Percentiles rank a stretch among this genome's conserved stretches.
Conservation (phyloP, 2,888 invertebrate species). For the Aleiodes alternator region DNA sequence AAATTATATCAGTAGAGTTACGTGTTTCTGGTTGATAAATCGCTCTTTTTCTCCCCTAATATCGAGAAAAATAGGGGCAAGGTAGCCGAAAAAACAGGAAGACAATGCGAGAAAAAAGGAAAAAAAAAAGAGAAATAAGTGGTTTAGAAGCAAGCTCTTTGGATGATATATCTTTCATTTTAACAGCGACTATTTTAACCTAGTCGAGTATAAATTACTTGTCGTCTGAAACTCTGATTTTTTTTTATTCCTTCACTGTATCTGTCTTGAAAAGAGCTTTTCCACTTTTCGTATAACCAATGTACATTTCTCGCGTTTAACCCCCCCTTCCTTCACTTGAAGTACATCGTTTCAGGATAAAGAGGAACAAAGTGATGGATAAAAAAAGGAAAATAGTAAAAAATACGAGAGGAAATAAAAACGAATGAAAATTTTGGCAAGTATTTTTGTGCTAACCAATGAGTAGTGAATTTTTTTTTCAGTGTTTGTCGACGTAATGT, state of each 20-base stretch:
- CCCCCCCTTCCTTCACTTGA: neutral
- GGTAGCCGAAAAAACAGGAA: constrained; percentile 37
- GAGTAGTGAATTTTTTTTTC: constrained; percentile 49
- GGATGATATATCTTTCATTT: constrained; percentile 59
- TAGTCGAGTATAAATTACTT: constrained; percentile 61
- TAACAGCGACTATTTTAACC: constrained; percentile 63
- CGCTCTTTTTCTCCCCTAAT: constrained; percentile 32
- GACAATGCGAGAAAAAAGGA: constrained; percentile 36
- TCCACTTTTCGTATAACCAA: constrained; percentile 7
- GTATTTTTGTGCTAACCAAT: constrained; percentile 68
- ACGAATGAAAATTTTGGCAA: constrained; percentile 59
- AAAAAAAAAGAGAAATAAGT: constrained; percentile 33
- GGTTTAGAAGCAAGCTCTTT: constrained; percentile 49
- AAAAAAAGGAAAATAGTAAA: neutral
- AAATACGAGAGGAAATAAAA: constrained; percentile 7
- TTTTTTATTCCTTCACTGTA: constrained; percentile 56
- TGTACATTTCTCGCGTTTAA: constrained; percentile 8
- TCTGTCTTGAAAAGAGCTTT: neutral
- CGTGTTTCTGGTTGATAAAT: constrained; percentile 57
- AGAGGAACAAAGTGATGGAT: constrained; percentile 31
- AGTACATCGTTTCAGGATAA: constrained; percentile 22
- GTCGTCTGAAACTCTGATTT: constrained; percentile 57
- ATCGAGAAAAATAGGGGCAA: constrained; percentile 28
- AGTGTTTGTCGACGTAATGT: constrained; percentile 13
- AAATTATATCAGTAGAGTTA: constrained; percentile 45